Base-by-base conservation (phyloP, 2,797 vertebrate genomes). In the Sus cebifrons region DNA sequence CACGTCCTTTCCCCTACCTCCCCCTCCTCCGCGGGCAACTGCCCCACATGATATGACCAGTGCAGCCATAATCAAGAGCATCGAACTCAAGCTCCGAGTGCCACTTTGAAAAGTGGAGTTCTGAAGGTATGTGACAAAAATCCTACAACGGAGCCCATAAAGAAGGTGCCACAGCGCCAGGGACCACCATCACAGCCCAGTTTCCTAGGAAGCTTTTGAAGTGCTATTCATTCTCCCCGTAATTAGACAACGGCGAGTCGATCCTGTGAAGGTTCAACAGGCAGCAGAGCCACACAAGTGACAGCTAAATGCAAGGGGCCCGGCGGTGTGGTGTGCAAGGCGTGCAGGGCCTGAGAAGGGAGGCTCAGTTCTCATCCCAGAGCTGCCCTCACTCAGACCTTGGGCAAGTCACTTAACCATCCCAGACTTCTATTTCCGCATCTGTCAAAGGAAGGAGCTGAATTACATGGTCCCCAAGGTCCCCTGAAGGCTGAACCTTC, bases 371-470 rank as follows among this genome's bases (percentile, higher is more conserved):
- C 89, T 64, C 86, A 49, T 23, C 40, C 74, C 60, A 44, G 89
- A 91, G 71, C 89, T 84, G 79, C 89, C 70, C 82, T 89, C 56
- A 44, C 68, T 89, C 96, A 79, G 58, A 97, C 96, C 93, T 96
- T 97, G 91, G 96, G 96, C 84, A 56, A 97, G 97, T 96, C 97
- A 73, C 86, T 97, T 93, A 82, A 84, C 94, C 49, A 82, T 32
- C 58, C 77, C 54, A 86, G 91, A 85, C 79, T 91, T 95, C 93
- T 87, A 56, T 70, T 86, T 96, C 88, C 79, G 91, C 7, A 0
- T 86, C 94, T 94, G 75, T 92, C 96, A 95, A 96, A 87, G 64
- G 89, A 94, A 93, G 87, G 73, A 89, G 77, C n/a, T 93, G 91
- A 97, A 97, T 97, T 96, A 96, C 52, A 36, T 21, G 73, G 89